Base-by-base conservation (phyloP, 2,888 invertebrate genomes). In the Dyspetes luteomarginatus region DNA sequence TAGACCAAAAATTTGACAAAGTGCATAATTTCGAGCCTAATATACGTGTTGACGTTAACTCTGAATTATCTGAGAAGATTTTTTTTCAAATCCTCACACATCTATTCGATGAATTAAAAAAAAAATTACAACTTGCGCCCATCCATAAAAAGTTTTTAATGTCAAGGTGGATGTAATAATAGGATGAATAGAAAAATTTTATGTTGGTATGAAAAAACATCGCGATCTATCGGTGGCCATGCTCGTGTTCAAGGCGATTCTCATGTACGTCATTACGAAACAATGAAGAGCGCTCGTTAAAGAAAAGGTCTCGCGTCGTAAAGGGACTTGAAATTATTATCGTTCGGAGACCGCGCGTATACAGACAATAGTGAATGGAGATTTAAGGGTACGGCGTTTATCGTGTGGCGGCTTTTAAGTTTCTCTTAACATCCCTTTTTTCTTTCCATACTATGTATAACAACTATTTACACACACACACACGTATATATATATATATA, bases 281-380 rank as follows among this genome's bases (percentile, higher is more conserved):
- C 79, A 79, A 79, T 79, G 79, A 79, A 69, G 74, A 58, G 74
- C n/a, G n/a, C 79, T 79, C 79, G 74, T 79, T 79, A 79, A 74
- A 74, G 73, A n/a, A n/a, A n/a, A 43, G 62, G 55, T 36, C 67
- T 50, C 50, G 41, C 52, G 24, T 43, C 24, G 45, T n/a, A 24
- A n/a, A 50, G 36, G 60, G 26, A 69, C 58, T 28, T 62, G 64
- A 74, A 79, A 74, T 79, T 79, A 79, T 74, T 58, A 74, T 41
- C 69, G 62, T n/a, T n/a, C n/a, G n/a, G n/a, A n/a, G n/a, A n/a
- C 26, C 55, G 72, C 83, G 77, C 62, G 80, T 45, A 75, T 41
- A n/a, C 55, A 64, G 74, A 79, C 79, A 79, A 79, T 79, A 55
- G 79, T 64, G 56, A 79, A 74, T 69, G 58, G 69, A 78, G 82